Base-by-base conservation (phyloP, 2,888 invertebrate species). In the Physocephala rufipes region DNA sequence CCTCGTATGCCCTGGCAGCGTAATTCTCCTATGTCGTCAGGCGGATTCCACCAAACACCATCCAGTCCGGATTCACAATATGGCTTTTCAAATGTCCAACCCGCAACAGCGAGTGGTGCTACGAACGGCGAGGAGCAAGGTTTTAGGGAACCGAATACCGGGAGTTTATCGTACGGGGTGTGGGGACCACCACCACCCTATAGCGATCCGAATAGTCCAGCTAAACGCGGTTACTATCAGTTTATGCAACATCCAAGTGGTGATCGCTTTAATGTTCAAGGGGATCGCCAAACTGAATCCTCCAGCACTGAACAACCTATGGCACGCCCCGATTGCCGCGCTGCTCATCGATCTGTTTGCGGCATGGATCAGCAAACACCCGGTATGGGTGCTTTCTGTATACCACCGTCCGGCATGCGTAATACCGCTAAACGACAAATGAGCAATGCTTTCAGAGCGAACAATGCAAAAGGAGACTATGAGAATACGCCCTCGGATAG, bases 181-280 rank as follows among this genome's bases (percentile, higher is more conserved):
- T 95, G 95, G 95, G 95, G 95, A 0, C 95, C 95, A 0, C 95
- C 95, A 0, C 95, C 95, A 0, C 95, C 95, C 0, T 95, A 95
- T 81, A 93, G 93, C 72, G 93, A 93, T 66, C 93, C 93, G 49
- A 93, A 93, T 77, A 90, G 90, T 75, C 91, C 91, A 0, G 90
- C 90, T 0, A 84, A 90, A 73, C 86, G 90, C 51, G 87, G 87
- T 2, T 84, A 85, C 68, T 86, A 86, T 76, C 86, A 86, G 73
- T 81, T 82, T 72, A 77, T 83, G 45, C 82, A 82, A 68, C 81
- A 81, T 9, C 71, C 72, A 5, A 75, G 77, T 3, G 79, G 78
- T 24, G 72, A 75, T 12, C 45, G 67, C 26, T 28, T 21, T 45
- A 78, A 76, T 62, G 76, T 77, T 24, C 78, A 77, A 24, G 75